Evolutionary conservation across 2,888 invertebrate genomes (phyloP), one percentile per base, ranked within the genome.

Genomic region (Muschampia plurimacula): DNA sequence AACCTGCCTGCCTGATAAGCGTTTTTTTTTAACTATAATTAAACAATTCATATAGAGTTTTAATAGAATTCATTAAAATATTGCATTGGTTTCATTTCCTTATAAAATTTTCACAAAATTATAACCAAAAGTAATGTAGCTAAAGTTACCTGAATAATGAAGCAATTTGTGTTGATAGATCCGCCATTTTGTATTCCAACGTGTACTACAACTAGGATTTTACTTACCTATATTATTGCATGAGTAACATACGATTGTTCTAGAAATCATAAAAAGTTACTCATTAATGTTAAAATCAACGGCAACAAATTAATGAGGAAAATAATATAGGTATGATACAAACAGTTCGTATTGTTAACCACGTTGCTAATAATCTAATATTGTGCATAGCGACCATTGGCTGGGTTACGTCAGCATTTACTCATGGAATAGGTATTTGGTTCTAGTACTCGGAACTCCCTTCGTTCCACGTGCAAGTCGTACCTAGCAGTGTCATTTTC

Each of bases 401-500:
- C 69, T 49, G 15, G 59, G 64, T 74, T 74, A 73, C 80, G 82
- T 82, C 82, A 82, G 81, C 81, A 77, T 65, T 77, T 77, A 80
- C 79, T 79, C 80, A 81, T 74, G 73, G 70, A 73, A 76, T 79
- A 83, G 80, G 81, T 83, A 83, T 81, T 60, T 36, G 36, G 10
- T n/a, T 60, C 77, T 78, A 69, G 73, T 78, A 79, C 90, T 84
- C 74, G 81, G 89, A 89, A 90, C 79, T 84, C 78, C 76, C 81
- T 80, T 86, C 64, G 64, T 32, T 64, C 89, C 90, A 89, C 90
- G 90, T 89, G 90, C 84, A 85, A 75, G 74, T 77, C 78, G 78
- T 74, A 74, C 74, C 75, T 80, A 77, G 13, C 77, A 82, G 84
- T 87, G 86, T 86, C 86, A 84, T 88, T 91, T 90, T 87, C 85